phyloP scores from a whole-genome alignment of 2,113 vertebrate species.

The Tychaedon coryphoeus region DNA sequence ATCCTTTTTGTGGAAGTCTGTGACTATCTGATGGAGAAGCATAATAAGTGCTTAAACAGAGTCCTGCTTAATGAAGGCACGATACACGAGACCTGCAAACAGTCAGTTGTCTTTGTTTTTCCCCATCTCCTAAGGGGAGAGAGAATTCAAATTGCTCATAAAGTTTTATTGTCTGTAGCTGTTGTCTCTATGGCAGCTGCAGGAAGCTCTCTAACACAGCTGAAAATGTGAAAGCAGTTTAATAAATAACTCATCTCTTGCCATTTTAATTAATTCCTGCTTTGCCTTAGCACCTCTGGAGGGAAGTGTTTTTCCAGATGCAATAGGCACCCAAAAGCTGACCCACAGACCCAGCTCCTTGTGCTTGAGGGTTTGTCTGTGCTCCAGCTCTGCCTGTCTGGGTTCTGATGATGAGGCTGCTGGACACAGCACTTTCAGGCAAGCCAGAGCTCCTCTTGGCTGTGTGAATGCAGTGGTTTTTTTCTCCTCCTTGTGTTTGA shows the following conservation, averaged over 20 bases:
- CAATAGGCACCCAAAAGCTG: neutral
- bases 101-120: slow-evolving; percentile 43
- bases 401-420: neutral
- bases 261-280: neutral
- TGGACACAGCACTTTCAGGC: neutral
- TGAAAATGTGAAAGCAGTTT: slow-evolving; percentile 32
- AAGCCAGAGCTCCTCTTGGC: neutral
- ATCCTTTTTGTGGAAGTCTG: neutral
- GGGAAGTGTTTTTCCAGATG: neutral
- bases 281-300: neutral
- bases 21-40: slow-evolving; percentile 18
- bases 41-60: slow-evolving; percentile 27
- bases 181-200: slow-evolving; percentile 52
- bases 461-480: fast-evolving
- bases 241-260: slow-evolving; percentile 21
- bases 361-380: neutral
- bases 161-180: slow-evolving; percentile 61
- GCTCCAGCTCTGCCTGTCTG: neutral
- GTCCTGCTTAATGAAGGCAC: slow-evolving; percentile 38
- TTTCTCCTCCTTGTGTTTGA: neutral
- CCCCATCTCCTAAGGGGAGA: neutral
- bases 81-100: slow-evolving; percentile 18
- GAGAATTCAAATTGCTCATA: slow-evolving; percentile 49
- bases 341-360: neutral
- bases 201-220: neutral